These are phyloP conservation scores for Plutomurus gul DNA, from an alignment of 1,140 invertebrate genomes.

Conservation along the genomic window DNA sequence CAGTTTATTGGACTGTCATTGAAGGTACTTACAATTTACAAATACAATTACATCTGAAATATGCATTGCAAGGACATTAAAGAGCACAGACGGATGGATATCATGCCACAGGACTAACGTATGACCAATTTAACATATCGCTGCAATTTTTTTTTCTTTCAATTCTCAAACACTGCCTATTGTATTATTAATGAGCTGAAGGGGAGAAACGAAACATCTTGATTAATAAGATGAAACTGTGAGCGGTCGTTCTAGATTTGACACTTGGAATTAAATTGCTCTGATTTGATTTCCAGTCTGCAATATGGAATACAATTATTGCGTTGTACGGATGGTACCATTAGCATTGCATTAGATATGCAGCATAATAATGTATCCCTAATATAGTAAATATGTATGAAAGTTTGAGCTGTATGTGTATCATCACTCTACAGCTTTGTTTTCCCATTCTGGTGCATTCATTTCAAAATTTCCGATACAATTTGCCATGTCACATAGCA, in stretches of 20 bases:
- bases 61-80: too few species aligned
- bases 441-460: not conserved
- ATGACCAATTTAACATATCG: too few species aligned
- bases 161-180: not conserved
- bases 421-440: not conserved
- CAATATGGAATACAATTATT: not conserved
- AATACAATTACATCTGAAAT: too few species aligned
- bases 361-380: too few species aligned
- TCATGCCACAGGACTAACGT: too few species aligned
- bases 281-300: not conserved
- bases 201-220: not conserved
- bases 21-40: too few species aligned
- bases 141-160: too few species aligned
- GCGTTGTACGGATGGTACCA: too few species aligned
- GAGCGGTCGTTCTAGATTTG: not conserved
- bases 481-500: not conserved
- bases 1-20: too few species aligned
- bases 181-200: not conserved
- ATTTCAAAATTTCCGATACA: conserved; percentile 1
- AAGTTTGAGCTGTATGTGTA: not conserved
- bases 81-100: too few species aligned
- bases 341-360: too few species aligned
- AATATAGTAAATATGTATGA: not conserved
- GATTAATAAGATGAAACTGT: not conserved
- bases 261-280: not conserved